These are phyloP conservation scores for Acanthosepion esculentum DNA, from an alignment of 2,888 invertebrate species.

Conservation along the genomic window DNA sequence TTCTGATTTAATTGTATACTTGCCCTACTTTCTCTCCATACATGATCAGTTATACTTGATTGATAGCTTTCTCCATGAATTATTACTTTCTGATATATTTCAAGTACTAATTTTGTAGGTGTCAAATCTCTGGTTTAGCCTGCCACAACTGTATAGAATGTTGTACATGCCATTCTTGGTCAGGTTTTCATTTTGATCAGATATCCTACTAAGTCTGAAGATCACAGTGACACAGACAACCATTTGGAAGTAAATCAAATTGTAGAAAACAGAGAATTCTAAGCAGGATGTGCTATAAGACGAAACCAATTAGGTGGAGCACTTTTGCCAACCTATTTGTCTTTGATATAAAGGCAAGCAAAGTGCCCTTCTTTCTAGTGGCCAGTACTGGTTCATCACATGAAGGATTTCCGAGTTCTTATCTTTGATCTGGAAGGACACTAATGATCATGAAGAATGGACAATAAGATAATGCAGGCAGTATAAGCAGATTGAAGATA, in stretches of 20 bases:
- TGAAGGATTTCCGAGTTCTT: not conserved
- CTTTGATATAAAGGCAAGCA: not conserved
- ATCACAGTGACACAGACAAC: not conserved
- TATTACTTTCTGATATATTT: not conserved
- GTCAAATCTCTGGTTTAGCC: too few species aligned
- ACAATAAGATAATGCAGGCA: not conserved
- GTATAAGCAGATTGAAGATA: not conserved
- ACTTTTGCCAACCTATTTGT: not conserved
- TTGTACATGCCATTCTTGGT: not conserved
- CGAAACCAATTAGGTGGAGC: not conserved
- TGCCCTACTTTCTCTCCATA: not conserved
- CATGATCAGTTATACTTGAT: not conserved
- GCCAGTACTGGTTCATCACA: not conserved
- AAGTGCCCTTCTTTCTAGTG: not conserved
- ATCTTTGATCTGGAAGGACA: not conserved
- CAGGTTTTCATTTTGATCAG: not conserved
- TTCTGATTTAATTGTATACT: too few species aligned
- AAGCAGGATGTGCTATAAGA: not conserved
- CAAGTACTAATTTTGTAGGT: not conserved
- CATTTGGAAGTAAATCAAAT: not conserved
- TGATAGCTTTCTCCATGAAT: not conserved
- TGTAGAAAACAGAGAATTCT: not conserved
- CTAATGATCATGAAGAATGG: not conserved
- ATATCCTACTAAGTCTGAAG: not conserved
- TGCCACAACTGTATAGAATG: not conserved